These are phyloP conservation scores for Gila orcuttii DNA, from an alignment of 2,113 vertebrate genomes.

Conservation along the genomic window DNA sequence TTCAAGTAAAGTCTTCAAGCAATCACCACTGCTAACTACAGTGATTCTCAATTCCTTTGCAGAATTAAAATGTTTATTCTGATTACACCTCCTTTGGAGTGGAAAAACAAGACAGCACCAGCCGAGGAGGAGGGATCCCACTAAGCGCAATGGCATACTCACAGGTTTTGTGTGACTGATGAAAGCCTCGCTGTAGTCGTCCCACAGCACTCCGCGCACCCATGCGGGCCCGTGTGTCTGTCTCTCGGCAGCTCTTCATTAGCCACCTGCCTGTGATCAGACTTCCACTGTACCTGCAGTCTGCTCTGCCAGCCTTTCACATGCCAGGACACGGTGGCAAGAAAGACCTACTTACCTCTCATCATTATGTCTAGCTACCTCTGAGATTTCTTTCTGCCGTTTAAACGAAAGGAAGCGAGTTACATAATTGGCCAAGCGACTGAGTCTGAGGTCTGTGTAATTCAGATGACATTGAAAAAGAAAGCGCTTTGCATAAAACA, in stretches of 20 bases:
- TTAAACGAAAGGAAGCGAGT: constrained; percentile 69
- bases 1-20: background rate
- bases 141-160: background rate
- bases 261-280: constrained; percentile 54
- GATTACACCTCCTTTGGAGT: constrained; percentile 15
- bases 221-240: constrained; percentile 12
- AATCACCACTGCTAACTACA: background rate
- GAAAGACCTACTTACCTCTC: constrained; percentile 60
- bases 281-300: constrained; percentile 46
- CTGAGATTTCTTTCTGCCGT: constrained; percentile 59
- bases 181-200: background rate
- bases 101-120: constrained; percentile 19
- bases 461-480: constrained; percentile 60
- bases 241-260: constrained; percentile 49
- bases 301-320: constrained; percentile 42
- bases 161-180: background rate
- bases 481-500: constrained; percentile 68
- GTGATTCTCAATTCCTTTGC: background rate
- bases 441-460: constrained; percentile 72
- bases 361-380: constrained; percentile 72
- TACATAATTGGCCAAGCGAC: constrained; percentile 74
- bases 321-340: constrained; percentile 28
- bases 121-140: background rate
- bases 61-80: constrained; percentile 25
- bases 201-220: constrained; percentile 43